Evolutionary conservation across 2,113 vertebrate species (phyloP), one percentile per base, ranked within the genome.

Genomic region (Opisthocomus hoazin): DNA sequence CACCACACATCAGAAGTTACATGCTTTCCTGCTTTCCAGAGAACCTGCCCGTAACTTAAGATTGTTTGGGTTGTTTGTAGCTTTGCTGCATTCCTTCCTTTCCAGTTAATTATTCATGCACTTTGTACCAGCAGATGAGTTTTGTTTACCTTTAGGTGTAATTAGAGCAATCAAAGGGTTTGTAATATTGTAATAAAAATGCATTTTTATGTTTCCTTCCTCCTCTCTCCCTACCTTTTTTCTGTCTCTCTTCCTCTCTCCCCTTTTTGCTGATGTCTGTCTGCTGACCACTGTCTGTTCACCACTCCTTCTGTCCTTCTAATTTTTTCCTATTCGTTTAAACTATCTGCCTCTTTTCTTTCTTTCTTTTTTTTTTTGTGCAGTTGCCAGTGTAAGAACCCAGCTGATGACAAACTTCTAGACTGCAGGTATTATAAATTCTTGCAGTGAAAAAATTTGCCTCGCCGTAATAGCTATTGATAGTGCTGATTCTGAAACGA

Each of bases 131-230:
- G 96, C 89, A 96, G 88, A 93, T 7, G 30, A 89, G 76, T 90
- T 97, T 97, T 98, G 90, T 97, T 98, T 98, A 97, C 94, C 95
- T 98, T 94, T 96, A 98, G 95, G 93, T 98, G 97, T 97, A 98
- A 98, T 98, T 98, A 98, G 97, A 98, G 92, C 95, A 98, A 97
- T 98, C 94, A 97, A 81, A 97, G 87, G 89, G 83, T 96, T 98
- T 96, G 43, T 96, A 97, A 92, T 93, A 87, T 17, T 39, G 77
- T 86, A 95, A 89, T 93, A 92, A 90, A 97, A 97, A 95, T 60
- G 64, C 64, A 80, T 46, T 94, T 88, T 46, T 80, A 29, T 82
- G 93, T 34, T 90, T 90, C 45, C 27, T 69, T 70, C 45, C 1
- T 0, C 3, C 26, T 65, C 5, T 12, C 29, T 73, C 23, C 18